phyloP scores from a whole-genome alignment of 2,888 invertebrate species.

The Antheraea yamamai region DNA sequence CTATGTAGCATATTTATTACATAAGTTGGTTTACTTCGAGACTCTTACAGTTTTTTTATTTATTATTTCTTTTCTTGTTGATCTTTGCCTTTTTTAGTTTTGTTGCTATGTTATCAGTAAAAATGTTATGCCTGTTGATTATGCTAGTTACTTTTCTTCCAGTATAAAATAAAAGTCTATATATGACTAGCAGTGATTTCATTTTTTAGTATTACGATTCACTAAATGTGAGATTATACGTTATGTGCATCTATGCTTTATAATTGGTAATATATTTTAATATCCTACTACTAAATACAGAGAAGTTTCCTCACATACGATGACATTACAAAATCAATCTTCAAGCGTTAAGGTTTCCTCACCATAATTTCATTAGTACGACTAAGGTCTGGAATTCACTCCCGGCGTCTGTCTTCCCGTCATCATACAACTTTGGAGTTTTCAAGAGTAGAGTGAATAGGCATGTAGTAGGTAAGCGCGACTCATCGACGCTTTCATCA shows the following conservation, averaged over 20 bases:
- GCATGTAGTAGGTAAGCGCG: no score
- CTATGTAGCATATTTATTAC: background rate
- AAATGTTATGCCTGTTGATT: background rate
- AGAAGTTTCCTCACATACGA: no score
- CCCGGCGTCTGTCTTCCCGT: no score
- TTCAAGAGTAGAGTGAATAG: no score
- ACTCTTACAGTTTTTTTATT: background rate
- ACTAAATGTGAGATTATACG: background rate
- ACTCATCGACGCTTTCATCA: no score
- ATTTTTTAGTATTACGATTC: background rate
- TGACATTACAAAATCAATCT: background rate
- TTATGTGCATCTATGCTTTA: background rate
- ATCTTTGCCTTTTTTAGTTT: background rate
- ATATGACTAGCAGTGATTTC: background rate
- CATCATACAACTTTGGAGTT: no score
- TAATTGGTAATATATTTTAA: background rate
- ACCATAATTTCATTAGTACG: no score
- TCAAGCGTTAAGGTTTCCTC: background rate
- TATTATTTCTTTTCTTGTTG: background rate
- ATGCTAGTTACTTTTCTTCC: background rate
- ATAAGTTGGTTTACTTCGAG: no score
- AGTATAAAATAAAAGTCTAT: background rate
- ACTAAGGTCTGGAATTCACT: no score
- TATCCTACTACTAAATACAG: background rate
- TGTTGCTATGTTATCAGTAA: background rate